Evolutionary conservation across 2,888 invertebrate genomes (phyloP), one percentile per base, ranked within the genome.

Genomic region (Melanostoma scalare): DNA sequence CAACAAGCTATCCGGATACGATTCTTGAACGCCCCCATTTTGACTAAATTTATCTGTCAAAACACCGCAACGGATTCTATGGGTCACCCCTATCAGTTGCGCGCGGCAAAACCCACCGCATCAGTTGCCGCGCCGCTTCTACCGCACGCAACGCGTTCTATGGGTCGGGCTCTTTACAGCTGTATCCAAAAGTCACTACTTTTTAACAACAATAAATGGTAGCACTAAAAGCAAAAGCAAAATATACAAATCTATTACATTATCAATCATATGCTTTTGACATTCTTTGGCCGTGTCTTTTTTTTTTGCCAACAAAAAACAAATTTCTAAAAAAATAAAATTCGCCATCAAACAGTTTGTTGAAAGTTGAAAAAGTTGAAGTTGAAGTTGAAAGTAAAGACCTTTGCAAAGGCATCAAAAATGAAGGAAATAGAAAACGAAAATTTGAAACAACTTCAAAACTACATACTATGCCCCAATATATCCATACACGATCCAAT

Each of bases 401-500:
- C 20, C 20, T 20, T 20, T 20, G 20, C 20, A 0, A 20, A 20
- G 20, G 20, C 20, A 20, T 10, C n/a, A 35, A 69, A 44, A 36
- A 76, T 81, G 71, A 48, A 36, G 3, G 71, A 76, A 8, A 6
- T 8, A 9, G 76, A 80, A 35, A 71, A 68, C n/a, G 79, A 86
- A 55, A 86, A 86, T 60, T 74, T 63, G 8, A 52, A 75, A 35
- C 87, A 88, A 80, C 84, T 91, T 4, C 86, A 86, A 36, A 88
- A 89, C 5, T 91, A 90, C 71, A 90, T 91, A 71, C 86, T 90
- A 0, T 85, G 87, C 10, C 91, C 91, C 5, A 87, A 91, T 3
- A 86, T 91, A 58, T 86, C 89, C 1, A 89, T 91, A 3, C 90
- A 90, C 60, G 87, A 91, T 86, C 91, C 91, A 0, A 53, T 89